Base-by-base conservation (phyloP, 2,797 vertebrate genomes). In the Oreochromis mossambicus region DNA sequence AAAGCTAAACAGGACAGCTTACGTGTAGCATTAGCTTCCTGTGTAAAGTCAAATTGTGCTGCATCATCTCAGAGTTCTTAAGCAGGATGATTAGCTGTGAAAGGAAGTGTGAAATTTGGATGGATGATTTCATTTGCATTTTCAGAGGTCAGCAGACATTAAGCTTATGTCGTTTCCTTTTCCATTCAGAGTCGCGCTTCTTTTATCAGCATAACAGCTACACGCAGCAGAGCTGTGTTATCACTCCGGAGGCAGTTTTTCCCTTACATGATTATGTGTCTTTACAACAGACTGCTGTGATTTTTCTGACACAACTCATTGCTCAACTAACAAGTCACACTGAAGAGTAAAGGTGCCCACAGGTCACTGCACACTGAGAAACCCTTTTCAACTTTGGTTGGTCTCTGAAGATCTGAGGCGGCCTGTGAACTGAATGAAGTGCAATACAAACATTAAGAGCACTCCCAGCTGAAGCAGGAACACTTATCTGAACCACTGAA, bases 401-500 rank as follows among this genome's bases (percentile, higher is more conserved):
- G 36, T 68, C 38, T 68, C 0, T 10, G 21, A 68, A 15, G 63
- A 43, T 43, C 13, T 4, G 21, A 68, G 63, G 13, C 21, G 3
- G 3, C 8, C 38, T 17, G 13, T 43, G 63, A 43, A 43, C 38
- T 43, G 21, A 43, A 43, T 24, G n/a, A 68, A 19, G 10, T 63
- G 58, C 13, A 68, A 41, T 7, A 55, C 11, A 29, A 9, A 17
- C 63, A 24, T 17, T 9, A 10, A 14, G 21, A 43, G 36, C 12
- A 0, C 61, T 41, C 63, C 12, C 36, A 4, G 41, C 68, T 48
- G 66, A 70, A 70, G 21, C 5, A 26, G 21, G 21, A 17, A 70
- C 8, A 3, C 4, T 0, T 6, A 0, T 46, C 0, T 70, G 66
- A 48, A 48, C 24, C 68, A 73, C 68, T 29, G 9, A 48, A 2